Conservation (phyloP, 2,888 invertebrate genomes). For the Cabera pusaria region DNA sequence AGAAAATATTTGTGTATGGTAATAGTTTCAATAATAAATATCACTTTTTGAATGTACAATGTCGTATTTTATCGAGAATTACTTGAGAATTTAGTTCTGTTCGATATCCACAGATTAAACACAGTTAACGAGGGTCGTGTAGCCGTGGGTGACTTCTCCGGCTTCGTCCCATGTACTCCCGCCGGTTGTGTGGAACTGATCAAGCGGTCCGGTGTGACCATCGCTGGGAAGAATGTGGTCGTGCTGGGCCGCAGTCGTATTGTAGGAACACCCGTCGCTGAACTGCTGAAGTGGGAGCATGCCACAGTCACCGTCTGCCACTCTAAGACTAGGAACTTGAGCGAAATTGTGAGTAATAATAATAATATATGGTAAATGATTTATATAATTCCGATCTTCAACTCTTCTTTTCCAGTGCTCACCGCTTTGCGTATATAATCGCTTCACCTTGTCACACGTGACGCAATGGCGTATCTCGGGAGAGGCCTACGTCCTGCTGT, state of each 20-base stretch:
- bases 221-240: conserved; percentile 94
- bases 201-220: conserved; percentile 88
- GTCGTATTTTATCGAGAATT: too few species aligned
- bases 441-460: too few species aligned
- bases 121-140: conserved; percentile 97
- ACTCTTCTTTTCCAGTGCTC: too few species aligned
- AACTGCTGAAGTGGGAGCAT: conserved; percentile 97
- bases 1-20: too few species aligned
- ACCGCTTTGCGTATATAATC: too few species aligned
- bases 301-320: conserved; percentile 99
- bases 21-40: too few species aligned
- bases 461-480: too few species aligned
- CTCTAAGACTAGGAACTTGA: conserved; percentile 94
- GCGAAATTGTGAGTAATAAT: conserved; percentile 87
- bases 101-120: conserved; percentile 90
- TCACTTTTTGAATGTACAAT: too few species aligned
- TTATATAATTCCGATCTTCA: too few species aligned
- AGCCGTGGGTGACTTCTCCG: conserved; percentile 93
- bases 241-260: conserved; percentile 99
- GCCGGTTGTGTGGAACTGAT: conserved; percentile 97
- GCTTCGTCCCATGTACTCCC: conserved; percentile 98
- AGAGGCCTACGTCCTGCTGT: too few species aligned
- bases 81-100: too few species aligned
- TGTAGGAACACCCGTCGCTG: conserved; percentile 97
- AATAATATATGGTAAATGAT: too few species aligned